A percentile compares a stretch with the other conserved stretches of the same genome.
Conservation (phyloP, 2,888 invertebrate genomes). For the Spodoptera picta region DNA sequence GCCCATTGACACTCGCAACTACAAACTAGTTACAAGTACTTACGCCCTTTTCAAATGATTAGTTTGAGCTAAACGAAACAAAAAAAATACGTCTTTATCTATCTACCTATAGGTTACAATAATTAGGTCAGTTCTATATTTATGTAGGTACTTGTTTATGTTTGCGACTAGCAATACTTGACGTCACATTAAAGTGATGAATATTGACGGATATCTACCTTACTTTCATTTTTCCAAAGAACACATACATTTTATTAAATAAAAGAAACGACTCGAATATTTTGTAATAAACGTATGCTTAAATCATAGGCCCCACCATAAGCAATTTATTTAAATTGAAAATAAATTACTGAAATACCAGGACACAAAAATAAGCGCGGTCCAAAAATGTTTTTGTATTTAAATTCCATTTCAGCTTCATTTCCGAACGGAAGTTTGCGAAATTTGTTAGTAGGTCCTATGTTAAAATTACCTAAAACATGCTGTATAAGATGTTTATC, state of each 20-base stretch:
- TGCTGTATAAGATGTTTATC: constrained; percentile 37
- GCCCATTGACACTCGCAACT: no score
- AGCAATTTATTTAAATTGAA: constrained; percentile 29
- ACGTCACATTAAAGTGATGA: constrained; percentile 9
- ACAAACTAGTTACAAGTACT: no score
- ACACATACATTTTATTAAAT: no score
- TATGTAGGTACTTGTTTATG: neutral
- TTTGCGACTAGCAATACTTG: neutral
- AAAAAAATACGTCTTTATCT: no score
- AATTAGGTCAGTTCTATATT: constrained; percentile 11
- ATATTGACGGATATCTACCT: neutral
- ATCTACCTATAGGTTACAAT: no score
- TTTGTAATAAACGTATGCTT: no score
- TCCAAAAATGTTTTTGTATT: constrained; percentile 33
- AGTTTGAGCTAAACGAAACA: no score
- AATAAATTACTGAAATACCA: constrained; percentile 35
- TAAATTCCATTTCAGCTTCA: constrained; percentile 47
- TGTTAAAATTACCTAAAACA: constrained; percentile 37
- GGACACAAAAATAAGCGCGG: constrained; percentile 12
- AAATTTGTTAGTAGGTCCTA: constrained; percentile 33
- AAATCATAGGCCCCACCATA: neutral
- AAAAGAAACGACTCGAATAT: neutral
- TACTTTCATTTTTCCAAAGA: neutral
- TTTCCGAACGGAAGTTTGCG: constrained; percentile 51
- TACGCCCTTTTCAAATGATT: no score